Conservation (phyloP, 2,113 vertebrate genomes). For the Capra hircus region DNA sequence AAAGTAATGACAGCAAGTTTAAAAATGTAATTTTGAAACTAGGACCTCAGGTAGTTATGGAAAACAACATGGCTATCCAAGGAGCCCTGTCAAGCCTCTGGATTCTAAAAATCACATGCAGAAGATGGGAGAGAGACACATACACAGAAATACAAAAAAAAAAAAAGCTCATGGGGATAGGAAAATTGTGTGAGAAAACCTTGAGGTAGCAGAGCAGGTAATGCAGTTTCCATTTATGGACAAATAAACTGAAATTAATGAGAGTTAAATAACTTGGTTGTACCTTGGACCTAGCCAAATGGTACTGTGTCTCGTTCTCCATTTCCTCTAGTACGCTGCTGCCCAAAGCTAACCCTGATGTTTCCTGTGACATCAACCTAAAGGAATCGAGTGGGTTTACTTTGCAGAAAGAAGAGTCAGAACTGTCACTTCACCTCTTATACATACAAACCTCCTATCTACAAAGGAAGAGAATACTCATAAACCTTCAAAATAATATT, state of each 20-base stretch:
- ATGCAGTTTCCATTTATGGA: not conserved
- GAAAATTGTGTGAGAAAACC: not conserved
- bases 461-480: not conserved
- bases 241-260: not conserved
- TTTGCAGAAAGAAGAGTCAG: not conserved
- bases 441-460: not conserved
- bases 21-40: conserved; percentile 20
- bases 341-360: not conserved
- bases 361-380: not conserved
- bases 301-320: not conserved
- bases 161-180: not conserved
- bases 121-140: not conserved
- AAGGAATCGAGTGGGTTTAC: not conserved
- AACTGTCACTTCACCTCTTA: not conserved
- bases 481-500: not conserved
- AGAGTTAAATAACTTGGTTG: not conserved
- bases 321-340: not conserved
- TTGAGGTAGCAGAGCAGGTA: not conserved
- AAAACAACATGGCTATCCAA: not conserved
- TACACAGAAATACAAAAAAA: not conserved
- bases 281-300: not conserved
- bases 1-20: not conserved
- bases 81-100: not conserved
- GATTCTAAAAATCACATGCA: not conserved
- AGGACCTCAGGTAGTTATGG: not conserved